phyloP scores from a whole-genome alignment of 2,113 vertebrate genomes.

The Austrofundulus limnaeus region DNA sequence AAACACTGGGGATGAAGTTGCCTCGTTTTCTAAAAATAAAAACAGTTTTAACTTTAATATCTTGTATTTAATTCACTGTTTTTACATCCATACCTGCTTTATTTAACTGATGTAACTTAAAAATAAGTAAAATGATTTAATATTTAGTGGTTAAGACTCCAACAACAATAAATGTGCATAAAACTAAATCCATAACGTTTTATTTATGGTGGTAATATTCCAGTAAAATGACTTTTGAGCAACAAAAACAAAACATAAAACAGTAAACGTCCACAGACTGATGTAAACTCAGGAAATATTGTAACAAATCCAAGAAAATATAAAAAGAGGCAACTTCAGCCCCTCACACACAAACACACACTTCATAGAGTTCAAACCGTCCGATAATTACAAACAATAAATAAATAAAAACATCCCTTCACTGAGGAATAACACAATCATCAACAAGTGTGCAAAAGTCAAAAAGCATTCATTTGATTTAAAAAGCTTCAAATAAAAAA shows the following conservation, averaged over 20 bases:
- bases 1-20: slow-evolving; percentile 16
- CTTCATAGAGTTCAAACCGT: slow-evolving; percentile 22
- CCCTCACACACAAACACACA: slow-evolving; percentile 25
- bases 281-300: too few species aligned
- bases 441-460: slow-evolving; percentile 1
- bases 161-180: too few species aligned
- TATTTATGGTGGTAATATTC: too few species aligned
- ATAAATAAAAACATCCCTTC: slow-evolving; percentile 37
- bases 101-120: background rate
- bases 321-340: slow-evolving; percentile 30
- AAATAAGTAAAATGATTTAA: too few species aligned
- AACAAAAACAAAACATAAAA: too few species aligned
- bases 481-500: background rate
- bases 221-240: too few species aligned
- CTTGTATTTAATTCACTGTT: background rate
- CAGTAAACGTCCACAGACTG: too few species aligned
- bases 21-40: slow-evolving; percentile 12
- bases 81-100: background rate
- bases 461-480: background rate
- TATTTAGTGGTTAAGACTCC: too few species aligned
- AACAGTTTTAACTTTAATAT: background rate
- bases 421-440: slow-evolving; percentile 44
- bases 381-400: slow-evolving; percentile 46
- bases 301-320: background rate
- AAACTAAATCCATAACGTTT: too few species aligned